Percentiles rank a stretch among this genome's conserved stretches.
These are phyloP conservation scores for Ormyrus pomaceus DNA, from an alignment of 2,888 invertebrate genomes.

Conservation along the genomic window DNA sequence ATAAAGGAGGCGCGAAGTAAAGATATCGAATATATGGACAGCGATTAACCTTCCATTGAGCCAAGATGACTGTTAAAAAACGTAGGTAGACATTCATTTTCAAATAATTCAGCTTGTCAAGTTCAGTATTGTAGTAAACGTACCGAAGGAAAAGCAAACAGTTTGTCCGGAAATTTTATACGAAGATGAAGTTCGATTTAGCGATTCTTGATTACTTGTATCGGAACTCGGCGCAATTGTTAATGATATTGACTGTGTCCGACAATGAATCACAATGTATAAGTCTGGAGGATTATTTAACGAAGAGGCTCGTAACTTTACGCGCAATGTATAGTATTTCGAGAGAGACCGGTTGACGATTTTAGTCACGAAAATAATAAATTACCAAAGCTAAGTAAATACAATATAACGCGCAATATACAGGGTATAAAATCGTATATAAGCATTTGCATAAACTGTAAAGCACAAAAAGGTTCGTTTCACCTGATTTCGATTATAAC, in stretches of 20 bases:
- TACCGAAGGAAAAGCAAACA: slow-evolving; percentile 50
- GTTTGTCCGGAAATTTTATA: slow-evolving; percentile 60
- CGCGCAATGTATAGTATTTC: slow-evolving; percentile 40
- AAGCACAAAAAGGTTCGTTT: slow-evolving; percentile 27
- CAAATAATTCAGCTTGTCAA: slow-evolving; percentile 60
- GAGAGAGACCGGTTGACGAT: slow-evolving; percentile 35
- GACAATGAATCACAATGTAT: slow-evolving; percentile 25
- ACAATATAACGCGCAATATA: slow-evolving; percentile 60
- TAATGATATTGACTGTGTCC: slow-evolving; percentile 43
- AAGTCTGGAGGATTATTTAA: slow-evolving; percentile 13
- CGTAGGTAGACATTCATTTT: slow-evolving; percentile 60
- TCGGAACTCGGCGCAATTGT: slow-evolving; percentile 36
- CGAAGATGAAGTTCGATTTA: slow-evolving; percentile 64
- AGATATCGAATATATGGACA: slow-evolving; percentile 70
- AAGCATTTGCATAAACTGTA: slow-evolving; percentile 29
- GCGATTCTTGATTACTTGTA: slow-evolving; percentile 51
- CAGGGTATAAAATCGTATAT: slow-evolving; percentile 53
- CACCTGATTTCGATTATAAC: slow-evolving; percentile 24
- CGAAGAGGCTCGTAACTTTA: slow-evolving; percentile 31
- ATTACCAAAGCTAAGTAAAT: slow-evolving; percentile 54
- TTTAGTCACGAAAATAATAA: slow-evolving; percentile 29
- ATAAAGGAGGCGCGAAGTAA: slow-evolving; percentile 67
- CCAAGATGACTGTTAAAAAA: slow-evolving; percentile 45
- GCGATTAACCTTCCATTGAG: slow-evolving; percentile 67
- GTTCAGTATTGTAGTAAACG: slow-evolving; percentile 61